phyloP scores from a whole-genome alignment of 2,113 vertebrate genomes.

The Channa maculata region DNA sequence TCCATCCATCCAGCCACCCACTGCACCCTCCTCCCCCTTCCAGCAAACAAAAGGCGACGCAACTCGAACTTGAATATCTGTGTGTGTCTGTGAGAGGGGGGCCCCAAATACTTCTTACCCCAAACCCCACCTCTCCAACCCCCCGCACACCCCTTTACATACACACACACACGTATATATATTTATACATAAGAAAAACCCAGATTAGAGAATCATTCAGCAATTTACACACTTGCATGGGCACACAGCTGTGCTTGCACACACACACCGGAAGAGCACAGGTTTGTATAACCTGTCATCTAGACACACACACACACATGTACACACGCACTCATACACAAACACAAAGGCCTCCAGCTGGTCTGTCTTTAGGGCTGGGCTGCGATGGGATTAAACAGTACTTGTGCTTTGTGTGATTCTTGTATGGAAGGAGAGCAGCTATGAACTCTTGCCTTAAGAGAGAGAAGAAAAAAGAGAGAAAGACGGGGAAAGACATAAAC shows the following conservation, averaged over 20 bases:
- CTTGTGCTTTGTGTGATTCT: conserved; percentile 71
- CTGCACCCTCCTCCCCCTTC: conserved; percentile 45
- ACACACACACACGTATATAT: conserved; percentile 3
- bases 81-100: conserved; percentile 65
- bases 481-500: conserved; percentile 13
- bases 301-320: conserved; percentile 14
- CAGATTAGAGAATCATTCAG: conserved; percentile 10
- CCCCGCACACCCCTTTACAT: not conserved
- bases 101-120: conserved; percentile 49
- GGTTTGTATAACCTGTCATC: conserved; percentile 53
- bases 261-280: conserved; percentile 12
- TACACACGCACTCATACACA: conserved; percentile 40
- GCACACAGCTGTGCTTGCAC: not conserved
- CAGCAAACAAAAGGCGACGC: conserved; percentile 81
- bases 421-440: conserved; percentile 56
- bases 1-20: conserved; percentile 62
- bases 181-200: conserved; percentile 14
- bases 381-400: conserved; percentile 72
- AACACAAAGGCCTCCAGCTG: conserved; percentile 72
- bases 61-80: conserved; percentile 82
- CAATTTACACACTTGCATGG: conserved; percentile 36
- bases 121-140: not conserved
- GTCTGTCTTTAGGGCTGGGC: conserved; percentile 67
- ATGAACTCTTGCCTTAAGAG: conserved; percentile 40
- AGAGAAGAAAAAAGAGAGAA: not conserved